These are phyloP conservation scores for Pyrgilauda ruficollis DNA, from an alignment of 2,113 vertebrate genomes.

Conservation along the genomic window DNA sequence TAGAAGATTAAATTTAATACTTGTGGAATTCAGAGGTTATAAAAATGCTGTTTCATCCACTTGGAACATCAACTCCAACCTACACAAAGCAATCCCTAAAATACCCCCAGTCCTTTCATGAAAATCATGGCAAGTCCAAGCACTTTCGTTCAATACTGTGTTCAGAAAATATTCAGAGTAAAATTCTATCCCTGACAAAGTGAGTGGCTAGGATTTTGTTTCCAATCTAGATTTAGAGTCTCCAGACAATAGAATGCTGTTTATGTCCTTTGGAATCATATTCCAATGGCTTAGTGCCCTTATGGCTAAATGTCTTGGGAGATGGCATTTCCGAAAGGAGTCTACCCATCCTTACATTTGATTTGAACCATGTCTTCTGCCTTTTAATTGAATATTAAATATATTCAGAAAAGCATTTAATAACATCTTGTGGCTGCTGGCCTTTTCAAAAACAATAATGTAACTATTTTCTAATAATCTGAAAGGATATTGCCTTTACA, in stretches of 20 bases:
- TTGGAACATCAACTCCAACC: background rate
- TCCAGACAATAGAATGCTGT: background rate
- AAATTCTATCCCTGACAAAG: background rate
- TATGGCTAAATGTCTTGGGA: background rate
- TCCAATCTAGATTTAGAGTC: background rate
- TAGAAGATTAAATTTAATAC: background rate
- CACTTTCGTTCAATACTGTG: background rate
- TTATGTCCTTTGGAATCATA: background rate
- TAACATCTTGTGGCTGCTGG: constrained; percentile 1
- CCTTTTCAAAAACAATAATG: constrained; percentile 18
- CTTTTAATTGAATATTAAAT: constrained; percentile 17
- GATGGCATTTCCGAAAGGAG: constrained; percentile 15
- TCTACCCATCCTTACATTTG: background rate
- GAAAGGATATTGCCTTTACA: constrained; percentile 27
- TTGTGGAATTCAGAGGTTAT: background rate
- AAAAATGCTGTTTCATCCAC: background rate
- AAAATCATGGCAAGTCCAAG: background rate
- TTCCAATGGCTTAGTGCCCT: background rate
- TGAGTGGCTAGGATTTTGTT: background rate
- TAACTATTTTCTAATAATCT: constrained; percentile 28
- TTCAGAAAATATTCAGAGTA: background rate
- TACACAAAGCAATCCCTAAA: background rate
- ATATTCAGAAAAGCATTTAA: constrained; percentile 28
- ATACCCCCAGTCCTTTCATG: background rate
- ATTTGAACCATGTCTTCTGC: background rate